These are phyloP conservation scores for Leptinotarsa rubiginosa DNA, from an alignment of 2,888 invertebrate genomes.

Conservation along the genomic window DNA sequence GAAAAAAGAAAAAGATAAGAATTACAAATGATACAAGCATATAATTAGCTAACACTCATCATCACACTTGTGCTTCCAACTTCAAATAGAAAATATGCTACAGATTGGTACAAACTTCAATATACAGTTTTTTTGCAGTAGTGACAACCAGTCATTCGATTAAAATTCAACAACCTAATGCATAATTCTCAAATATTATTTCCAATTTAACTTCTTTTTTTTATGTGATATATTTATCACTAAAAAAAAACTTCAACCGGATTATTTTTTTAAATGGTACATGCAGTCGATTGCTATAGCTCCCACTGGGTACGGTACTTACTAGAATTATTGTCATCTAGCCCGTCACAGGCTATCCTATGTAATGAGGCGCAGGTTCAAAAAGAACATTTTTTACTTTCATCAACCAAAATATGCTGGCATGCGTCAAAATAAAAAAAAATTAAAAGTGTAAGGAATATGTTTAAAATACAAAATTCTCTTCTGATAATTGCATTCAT, in stretches of 20 bases:
- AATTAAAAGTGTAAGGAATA: slow-evolving; percentile 22
- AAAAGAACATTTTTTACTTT: slow-evolving; percentile 80
- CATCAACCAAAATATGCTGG: slow-evolving; percentile 59
- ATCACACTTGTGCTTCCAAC: slow-evolving; percentile 24
- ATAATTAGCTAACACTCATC: slow-evolving; percentile 20
- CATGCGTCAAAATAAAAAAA: slow-evolving; percentile 34
- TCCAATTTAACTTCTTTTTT: not conserved
- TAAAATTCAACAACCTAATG: slow-evolving; percentile 2
- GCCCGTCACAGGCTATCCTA: slow-evolving; percentile 75
- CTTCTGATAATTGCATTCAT: not conserved
- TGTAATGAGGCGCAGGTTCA: slow-evolving; percentile 79
- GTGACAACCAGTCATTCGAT: slow-evolving; percentile 1
- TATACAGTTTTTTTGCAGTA: not conserved
- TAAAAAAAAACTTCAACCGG: slow-evolving; percentile 21
- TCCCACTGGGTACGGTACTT: slow-evolving; percentile 56
- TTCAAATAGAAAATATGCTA: slow-evolving; percentile 8
- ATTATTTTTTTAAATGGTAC: slow-evolving; percentile 21
- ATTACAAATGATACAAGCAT: not conserved
- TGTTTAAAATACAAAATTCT: slow-evolving; percentile 6
- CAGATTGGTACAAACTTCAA: slow-evolving; percentile 1
- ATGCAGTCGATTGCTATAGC: slow-evolving; percentile 25
- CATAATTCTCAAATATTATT: slow-evolving; percentile 1
- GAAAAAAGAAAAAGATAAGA: slow-evolving; percentile 56
- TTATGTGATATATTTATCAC: not conserved
- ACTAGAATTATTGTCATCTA: slow-evolving; percentile 58